Evolutionary conservation across 2,888 invertebrate species (phyloP).

Genomic region (Lampropteryx suffumata): DNA sequence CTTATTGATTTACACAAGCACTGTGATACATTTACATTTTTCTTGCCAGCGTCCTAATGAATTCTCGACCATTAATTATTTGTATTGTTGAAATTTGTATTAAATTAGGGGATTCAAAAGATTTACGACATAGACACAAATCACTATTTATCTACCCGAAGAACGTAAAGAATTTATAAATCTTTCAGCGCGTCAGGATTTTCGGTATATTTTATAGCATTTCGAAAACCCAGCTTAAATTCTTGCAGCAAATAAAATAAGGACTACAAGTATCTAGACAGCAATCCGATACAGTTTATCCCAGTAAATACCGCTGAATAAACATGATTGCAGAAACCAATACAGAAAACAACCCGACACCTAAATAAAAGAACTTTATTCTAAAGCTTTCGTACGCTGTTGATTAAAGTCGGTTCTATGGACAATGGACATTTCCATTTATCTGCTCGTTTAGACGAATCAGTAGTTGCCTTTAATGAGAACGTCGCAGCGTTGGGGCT

Average conservation of each 20-base stretch:
- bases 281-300: slow-evolving; percentile 49
- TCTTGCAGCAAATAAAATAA: slow-evolving; percentile 23
- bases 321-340: slow-evolving; percentile 49
- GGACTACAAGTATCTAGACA: slow-evolving; percentile 32
- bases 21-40: slow-evolving; percentile 18
- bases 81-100: slow-evolving; percentile 23
- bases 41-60: slow-evolving; percentile 26
- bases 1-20: slow-evolving; percentile 20
- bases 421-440: slow-evolving; percentile 30
- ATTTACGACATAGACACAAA: slow-evolving; percentile 28
- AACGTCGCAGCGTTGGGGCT: slow-evolving; percentile 23
- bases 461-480: slow-evolving; percentile 33
- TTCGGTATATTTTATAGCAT: slow-evolving; percentile 5
- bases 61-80: slow-evolving; percentile 28
- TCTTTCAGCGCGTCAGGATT: slow-evolving; percentile 10
- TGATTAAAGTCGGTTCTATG: slow-evolving; percentile 33
- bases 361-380: slow-evolving; percentile 39
- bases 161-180: slow-evolving; percentile 13
- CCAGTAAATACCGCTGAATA: slow-evolving; percentile 49
- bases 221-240: slow-evolving; percentile 15
- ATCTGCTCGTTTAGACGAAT: slow-evolving; percentile 27
- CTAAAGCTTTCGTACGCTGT: slow-evolving; percentile 23
- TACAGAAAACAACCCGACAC: slow-evolving; percentile 30
- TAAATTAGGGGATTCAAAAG: slow-evolving; percentile 21
- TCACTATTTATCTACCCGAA: slow-evolving; percentile 27